Evolutionary conservation across 1,140 invertebrate genomes (phyloP).

Genomic region (Diorhabda sublineata): DNA sequence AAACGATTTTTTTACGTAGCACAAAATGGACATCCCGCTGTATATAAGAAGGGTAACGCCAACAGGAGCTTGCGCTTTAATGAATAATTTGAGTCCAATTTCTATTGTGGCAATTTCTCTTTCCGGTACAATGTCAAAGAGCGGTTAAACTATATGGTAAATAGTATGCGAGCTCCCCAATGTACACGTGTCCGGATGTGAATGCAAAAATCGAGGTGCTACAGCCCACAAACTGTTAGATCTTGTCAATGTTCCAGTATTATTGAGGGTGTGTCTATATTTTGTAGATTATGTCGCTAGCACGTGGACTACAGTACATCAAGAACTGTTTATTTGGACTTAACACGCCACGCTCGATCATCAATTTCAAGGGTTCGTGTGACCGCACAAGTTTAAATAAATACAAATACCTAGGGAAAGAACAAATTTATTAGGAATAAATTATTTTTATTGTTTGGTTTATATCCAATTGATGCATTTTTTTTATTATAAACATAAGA

Average conservation of each 20-base stretch:
- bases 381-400: too few relatives aligned
- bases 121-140: conserved; percentile 12
- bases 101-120: conserved; percentile 10
- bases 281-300: conserved; percentile 7
- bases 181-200: conserved; percentile 7
- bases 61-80: neutral
- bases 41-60: too few relatives aligned
- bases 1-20: too few relatives aligned
- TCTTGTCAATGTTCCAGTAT: conserved; percentile 5
- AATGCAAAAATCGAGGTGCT: conserved; percentile 9
- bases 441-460: too few relatives aligned
- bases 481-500: too few relatives aligned
- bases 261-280: conserved; percentile 13
- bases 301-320: conserved; percentile 4
- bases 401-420: too few relatives aligned
- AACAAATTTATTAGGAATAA: too few relatives aligned
- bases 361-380: neutral
- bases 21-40: too few relatives aligned
- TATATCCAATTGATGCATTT: too few relatives aligned
- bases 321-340: conserved; percentile 1
- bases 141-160: conserved; percentile 11
- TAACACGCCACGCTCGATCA: neutral
- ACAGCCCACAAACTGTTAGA: conserved; percentile 2
- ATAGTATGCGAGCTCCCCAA: conserved; percentile 4
- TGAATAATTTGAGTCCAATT: conserved; percentile 7